Percentiles rank a stretch among this genome's conserved stretches.
phyloP scores from a whole-genome alignment of 2,888 invertebrate species.

The Clusia tigrina region DNA sequence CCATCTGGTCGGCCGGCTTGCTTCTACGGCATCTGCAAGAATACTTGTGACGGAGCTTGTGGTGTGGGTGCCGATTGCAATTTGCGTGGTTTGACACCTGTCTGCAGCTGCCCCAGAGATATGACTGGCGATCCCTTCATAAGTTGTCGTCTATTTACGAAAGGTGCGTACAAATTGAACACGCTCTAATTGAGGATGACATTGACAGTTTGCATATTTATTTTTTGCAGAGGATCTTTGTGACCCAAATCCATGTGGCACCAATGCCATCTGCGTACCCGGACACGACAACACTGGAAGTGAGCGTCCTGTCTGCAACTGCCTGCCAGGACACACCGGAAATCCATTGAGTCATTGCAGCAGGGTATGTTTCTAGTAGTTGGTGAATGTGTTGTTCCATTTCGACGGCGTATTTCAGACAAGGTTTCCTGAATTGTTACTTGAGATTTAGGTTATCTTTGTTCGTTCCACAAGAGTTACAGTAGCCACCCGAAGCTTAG shows the following conservation, averaged over 20 bases:
- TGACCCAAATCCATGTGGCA: conserved; percentile 87
- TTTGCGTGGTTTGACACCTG: conserved; percentile 78
- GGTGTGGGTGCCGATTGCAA: conserved; percentile 81
- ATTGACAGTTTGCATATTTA: neutral
- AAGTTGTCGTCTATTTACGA: conserved; percentile 81
- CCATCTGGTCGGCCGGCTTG: conserved; percentile 81
- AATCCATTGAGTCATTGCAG: conserved; percentile 77
- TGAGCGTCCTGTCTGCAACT: conserved; percentile 87
- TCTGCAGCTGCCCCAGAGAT: conserved; percentile 85
- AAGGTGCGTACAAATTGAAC: conserved; percentile 67
- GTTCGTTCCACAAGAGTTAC: too few relatives aligned
- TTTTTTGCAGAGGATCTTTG: conserved; percentile 76
- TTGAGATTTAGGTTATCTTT: too few relatives aligned
- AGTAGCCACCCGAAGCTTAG: too few relatives aligned
- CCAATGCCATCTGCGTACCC: conserved; percentile 72
- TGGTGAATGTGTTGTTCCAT: neutral
- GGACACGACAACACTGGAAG: conserved; percentile 83
- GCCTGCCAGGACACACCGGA: conserved; percentile 79
- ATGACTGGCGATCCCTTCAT: conserved; percentile 89
- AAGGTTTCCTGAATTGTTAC: too few relatives aligned
- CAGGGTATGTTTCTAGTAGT: conserved; percentile 63
- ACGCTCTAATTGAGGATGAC: neutral
- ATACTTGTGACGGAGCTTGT: conserved; percentile 84
- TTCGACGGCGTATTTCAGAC: neutral
- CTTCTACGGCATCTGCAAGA: conserved; percentile 80